Conservation (phyloP, 2,888 invertebrate genomes). For the Amitus sp. region DNA sequence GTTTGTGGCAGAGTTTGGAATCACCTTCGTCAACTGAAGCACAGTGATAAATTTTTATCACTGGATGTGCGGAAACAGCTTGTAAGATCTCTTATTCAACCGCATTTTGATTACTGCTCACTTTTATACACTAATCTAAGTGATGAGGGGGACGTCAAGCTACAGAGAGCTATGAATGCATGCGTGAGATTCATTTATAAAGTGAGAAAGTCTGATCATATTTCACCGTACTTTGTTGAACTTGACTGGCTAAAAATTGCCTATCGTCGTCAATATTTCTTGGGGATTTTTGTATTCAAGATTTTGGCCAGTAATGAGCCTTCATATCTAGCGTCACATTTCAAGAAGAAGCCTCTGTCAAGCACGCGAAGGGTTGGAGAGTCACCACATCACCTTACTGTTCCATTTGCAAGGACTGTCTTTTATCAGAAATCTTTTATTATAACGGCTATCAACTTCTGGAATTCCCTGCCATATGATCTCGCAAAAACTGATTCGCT, state of each 20-base stretch:
- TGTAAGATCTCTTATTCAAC: not conserved
- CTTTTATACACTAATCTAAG: not conserved
- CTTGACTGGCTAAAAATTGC: constrained; percentile 6
- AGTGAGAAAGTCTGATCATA: not conserved
- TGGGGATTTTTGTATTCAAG: not conserved
- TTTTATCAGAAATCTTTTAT: no score
- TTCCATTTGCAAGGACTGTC: no score
- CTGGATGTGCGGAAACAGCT: not conserved
- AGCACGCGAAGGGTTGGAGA: no score
- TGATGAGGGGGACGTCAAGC: not conserved
- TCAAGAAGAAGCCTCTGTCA: no score
- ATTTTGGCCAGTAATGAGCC: not conserved
- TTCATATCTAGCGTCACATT: no score
- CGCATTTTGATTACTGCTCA: not conserved
- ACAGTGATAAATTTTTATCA: not conserved
- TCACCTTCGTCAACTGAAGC: not conserved
- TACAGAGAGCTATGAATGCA: constrained; percentile 7
- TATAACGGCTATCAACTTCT: no score
- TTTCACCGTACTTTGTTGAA: constrained; percentile 1
- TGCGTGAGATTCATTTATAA: constrained; percentile 4
- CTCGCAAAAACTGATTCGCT: no score
- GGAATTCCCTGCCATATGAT: no score
- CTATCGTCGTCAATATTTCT: constrained; percentile 5
- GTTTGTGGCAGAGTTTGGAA: not conserved
- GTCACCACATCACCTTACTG: no score